Conservation (phyloP, 53 echinoderm and acorn worm species). For the Henricia sp. region DNA sequence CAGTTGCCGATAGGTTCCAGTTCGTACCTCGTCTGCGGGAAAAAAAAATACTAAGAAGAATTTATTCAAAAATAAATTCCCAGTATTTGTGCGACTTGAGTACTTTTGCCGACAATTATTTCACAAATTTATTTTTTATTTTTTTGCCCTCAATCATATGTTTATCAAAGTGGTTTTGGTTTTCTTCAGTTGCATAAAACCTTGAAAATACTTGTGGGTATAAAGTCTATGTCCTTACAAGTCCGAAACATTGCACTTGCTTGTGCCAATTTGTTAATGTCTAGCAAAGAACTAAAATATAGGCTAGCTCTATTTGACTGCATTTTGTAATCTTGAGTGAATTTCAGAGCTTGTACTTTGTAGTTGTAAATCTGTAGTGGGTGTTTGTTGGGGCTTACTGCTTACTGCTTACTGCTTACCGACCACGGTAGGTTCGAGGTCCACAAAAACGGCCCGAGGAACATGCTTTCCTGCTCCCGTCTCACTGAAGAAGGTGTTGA, state of each 20-base stretch:
- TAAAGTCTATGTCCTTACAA: neutral
- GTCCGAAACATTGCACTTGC: neutral
- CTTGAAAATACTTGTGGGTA: too few relatives aligned
- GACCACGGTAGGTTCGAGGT: slow-evolving; percentile 82
- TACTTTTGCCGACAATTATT: too few relatives aligned
- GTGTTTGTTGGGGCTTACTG: too few relatives aligned
- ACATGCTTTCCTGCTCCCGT: slow-evolving; percentile 66
- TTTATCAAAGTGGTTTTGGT: too few relatives aligned
- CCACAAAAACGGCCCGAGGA: slow-evolving; percentile 70
- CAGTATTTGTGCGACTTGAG: neutral
- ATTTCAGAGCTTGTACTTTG: neutral
- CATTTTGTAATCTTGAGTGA: neutral
- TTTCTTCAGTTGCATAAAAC: too few relatives aligned
- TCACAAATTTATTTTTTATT: neutral
- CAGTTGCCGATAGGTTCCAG: slow-evolving; percentile 74
- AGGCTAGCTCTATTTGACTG: neutral
- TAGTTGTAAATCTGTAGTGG: neutral
- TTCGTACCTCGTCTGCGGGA: slow-evolving; percentile 68
- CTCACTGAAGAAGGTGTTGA: slow-evolving; percentile 77
- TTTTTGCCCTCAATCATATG: neutral
- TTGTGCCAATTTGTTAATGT: neutral
- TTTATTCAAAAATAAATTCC: neutral
- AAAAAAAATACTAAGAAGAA: neutral
- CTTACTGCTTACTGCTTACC: slow-evolving; percentile 50
- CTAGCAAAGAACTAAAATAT: neutral